Conservation (phyloP, 2,113 vertebrate genomes). For the Petrocephalus microphthalmus region DNA sequence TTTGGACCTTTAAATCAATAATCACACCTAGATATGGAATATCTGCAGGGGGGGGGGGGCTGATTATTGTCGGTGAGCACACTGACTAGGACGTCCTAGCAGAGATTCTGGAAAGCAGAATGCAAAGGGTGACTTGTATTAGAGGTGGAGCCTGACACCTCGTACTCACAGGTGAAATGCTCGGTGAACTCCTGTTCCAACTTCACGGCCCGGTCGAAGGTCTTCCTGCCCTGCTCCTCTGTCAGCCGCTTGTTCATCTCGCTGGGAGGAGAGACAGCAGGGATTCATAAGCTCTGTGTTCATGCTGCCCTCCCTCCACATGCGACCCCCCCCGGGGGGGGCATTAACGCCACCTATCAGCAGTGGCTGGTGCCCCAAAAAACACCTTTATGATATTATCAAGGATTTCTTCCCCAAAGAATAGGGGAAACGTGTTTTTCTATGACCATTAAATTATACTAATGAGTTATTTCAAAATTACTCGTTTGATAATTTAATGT, state of each 20-base stretch:
- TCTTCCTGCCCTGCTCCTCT: conserved; percentile 89
- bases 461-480: not conserved
- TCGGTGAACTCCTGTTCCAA: conserved; percentile 94
- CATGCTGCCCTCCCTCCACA: not conserved
- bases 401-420: not conserved
- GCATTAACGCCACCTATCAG: not conserved
- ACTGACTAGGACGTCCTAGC: not conserved
- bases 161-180: conserved; percentile 84
- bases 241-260: conserved; percentile 95
- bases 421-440: not conserved
- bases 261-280: conserved; percentile 53
- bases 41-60: not conserved
- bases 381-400: not conserved
- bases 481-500: not conserved
- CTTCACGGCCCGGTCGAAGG: conserved; percentile 85
- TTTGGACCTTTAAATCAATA: not conserved
- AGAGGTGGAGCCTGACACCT: not conserved
- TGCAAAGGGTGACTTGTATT: not conserved
- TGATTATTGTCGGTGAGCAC: not conserved
- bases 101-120: not conserved
- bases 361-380: not conserved
- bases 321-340: not conserved
- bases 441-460: not conserved
- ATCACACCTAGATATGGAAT: not conserved
- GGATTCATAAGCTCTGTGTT: not conserved